phyloP scores from a whole-genome alignment of 1,140 invertebrate species.

The Ruditapes philippinarum region DNA sequence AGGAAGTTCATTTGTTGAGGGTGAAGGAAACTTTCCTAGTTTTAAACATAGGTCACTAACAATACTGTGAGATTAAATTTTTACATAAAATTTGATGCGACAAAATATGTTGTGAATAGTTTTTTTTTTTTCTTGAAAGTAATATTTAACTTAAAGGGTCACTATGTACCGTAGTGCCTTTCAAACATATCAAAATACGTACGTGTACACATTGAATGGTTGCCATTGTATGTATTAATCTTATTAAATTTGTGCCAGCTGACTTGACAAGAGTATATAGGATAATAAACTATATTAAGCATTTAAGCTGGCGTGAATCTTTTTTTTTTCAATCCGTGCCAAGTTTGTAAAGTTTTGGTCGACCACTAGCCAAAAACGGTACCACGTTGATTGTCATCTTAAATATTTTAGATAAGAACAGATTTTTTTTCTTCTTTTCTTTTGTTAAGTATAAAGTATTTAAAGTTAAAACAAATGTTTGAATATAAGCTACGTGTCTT shows the following conservation, averaged over 20 bases:
- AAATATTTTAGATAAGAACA: background rate
- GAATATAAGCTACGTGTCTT: too few species aligned
- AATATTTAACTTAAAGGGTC: too few species aligned
- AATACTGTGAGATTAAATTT: too few species aligned
- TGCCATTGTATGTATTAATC: constrained; percentile 1
- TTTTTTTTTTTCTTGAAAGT: too few species aligned
- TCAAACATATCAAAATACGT: too few species aligned
- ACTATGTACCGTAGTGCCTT: background rate
- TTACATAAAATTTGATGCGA: too few species aligned
- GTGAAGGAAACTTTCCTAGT: too few species aligned
- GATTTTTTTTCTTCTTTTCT: background rate
- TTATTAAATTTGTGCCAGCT: constrained; percentile 16
- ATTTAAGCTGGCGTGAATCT: constrained; percentile 1
- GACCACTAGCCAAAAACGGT: background rate
- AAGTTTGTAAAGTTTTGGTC: constrained; percentile 3
- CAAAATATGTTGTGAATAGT: too few species aligned
- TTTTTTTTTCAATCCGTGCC: constrained; percentile 6
- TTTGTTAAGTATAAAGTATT: too few species aligned
- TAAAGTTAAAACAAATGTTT: too few species aligned
- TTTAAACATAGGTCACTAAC: too few species aligned
- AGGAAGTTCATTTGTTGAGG: too few species aligned
- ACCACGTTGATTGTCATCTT: background rate
- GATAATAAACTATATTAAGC: background rate
- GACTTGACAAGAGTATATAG: background rate
- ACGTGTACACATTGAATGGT: background rate